Percentiles rank a stretch among this genome's conserved stretches.
Evolutionary conservation across 2,113 vertebrate genomes (phyloP).

Genomic region (Aleadryas rufinucha): DNA sequence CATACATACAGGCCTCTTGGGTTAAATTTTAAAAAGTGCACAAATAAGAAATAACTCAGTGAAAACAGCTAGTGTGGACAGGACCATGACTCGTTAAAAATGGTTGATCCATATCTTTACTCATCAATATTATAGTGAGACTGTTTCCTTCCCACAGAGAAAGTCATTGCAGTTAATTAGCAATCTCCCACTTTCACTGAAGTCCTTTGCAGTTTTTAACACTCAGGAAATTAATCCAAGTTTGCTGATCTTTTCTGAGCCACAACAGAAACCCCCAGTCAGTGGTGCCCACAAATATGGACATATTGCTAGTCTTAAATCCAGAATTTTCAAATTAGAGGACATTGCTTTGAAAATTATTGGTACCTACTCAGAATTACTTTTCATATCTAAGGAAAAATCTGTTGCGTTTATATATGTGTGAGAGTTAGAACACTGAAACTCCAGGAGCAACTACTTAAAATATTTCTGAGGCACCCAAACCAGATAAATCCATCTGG

Average conservation of each 20-base stretch:
- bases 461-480: background rate
- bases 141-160: background rate
- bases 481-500: background rate
- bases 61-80: background rate
- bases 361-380: background rate
- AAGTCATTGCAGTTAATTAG: background rate
- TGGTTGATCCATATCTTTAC: background rate
- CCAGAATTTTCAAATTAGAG: background rate
- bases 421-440: background rate
- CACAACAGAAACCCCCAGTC: background rate
- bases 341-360: background rate
- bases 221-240: background rate
- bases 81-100: background rate
- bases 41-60: background rate
- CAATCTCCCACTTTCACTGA: background rate
- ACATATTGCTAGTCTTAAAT: background rate
- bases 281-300: too few relatives aligned
- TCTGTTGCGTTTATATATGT: background rate
- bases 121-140: background rate
- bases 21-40: background rate
- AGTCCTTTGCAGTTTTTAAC: background rate
- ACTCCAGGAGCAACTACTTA: background rate
- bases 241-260: background rate
- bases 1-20: background rate
- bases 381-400: background rate